Conservation (phyloP, 2,113 vertebrate species). For the Tringa solitaria region DNA sequence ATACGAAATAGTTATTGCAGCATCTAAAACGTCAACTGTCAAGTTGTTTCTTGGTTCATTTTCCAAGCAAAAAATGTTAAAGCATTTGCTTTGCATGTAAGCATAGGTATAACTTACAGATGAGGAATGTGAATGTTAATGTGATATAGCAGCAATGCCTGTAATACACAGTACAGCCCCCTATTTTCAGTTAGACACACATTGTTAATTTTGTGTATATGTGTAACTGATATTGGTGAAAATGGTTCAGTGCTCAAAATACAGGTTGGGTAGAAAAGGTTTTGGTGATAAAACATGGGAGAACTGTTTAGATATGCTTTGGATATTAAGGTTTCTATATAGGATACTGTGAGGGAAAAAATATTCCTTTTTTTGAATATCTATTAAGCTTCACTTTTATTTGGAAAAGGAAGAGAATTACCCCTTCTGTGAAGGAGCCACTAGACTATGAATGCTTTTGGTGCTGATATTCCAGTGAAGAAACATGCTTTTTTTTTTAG, state of each 20-base stretch:
- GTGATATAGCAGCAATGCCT: background rate
- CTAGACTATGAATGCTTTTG: background rate
- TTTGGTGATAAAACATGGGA: background rate
- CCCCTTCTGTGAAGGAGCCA: background rate
- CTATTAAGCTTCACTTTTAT: background rate
- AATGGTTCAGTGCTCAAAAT: background rate
- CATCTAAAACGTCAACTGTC: background rate
- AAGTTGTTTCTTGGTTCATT: background rate
- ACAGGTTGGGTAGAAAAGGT: background rate
- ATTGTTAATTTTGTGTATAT: background rate
- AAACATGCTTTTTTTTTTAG: background rate
- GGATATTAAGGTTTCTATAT: background rate
- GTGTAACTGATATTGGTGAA: background rate
- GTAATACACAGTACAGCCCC: rapidly evolving
- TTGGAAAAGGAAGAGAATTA: background rate
- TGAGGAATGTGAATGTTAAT: background rate
- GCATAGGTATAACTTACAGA: background rate
- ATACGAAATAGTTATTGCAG: background rate
- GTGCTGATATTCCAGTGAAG: background rate
- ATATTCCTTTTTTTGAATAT: background rate
- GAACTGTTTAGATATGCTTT: background rate
- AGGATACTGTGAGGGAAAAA: background rate
- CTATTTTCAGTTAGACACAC: background rate
- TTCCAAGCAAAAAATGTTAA: background rate
- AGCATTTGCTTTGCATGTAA: background rate